Base-by-base conservation (phyloP, 2,113 vertebrate species). In the Cottus gobio region DNA sequence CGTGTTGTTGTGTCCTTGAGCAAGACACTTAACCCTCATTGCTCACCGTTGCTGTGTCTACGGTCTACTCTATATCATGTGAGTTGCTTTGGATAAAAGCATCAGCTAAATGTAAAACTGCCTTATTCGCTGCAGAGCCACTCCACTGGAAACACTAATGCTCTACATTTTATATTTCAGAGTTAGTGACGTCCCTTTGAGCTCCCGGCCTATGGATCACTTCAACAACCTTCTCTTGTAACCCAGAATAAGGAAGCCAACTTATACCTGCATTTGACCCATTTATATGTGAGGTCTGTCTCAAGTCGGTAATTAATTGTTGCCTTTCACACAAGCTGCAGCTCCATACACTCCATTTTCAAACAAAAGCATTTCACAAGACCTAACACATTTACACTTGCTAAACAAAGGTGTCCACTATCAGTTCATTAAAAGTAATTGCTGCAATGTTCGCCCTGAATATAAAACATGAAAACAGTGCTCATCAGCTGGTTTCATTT, bases 161-260 rank as follows among this genome's bases (percentile, higher is more conserved):
- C n/a, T 79, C 22, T 71, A 70, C 26, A 52, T 61, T 61, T 63
- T 26, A 34, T 34, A 68, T 60, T 42, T 48, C 18, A 3, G 18
- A 26, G 7, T 50, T 4, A 54, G 12, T 44, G 20, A 26, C 20
- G 34, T 69, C 20, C 44, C 66, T 48, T 30, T 58, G 58, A 66
- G 60, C 66, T 71, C 39, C 48, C 22, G 60, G 39, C 5, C 15
- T 31, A 4, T 50, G 37, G 48, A 71, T 30, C 60, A 60, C 70
- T 64, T 42, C 3, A 46, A 58, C 22, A 22, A 48, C 28, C 37
- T 71, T 48, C n/a, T 12, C 26, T 56, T 16, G 52, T 15, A 61
- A 39, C 11, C 1, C 4, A 10, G 22, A 52, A 60, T 39, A 52
- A 67, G 44, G 22, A 7, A 46, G 34, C 11, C 54, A 37, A 42